Evolutionary conservation across 2,113 vertebrate species (phyloP).

Genomic region (Pteronura brasiliensis): DNA sequence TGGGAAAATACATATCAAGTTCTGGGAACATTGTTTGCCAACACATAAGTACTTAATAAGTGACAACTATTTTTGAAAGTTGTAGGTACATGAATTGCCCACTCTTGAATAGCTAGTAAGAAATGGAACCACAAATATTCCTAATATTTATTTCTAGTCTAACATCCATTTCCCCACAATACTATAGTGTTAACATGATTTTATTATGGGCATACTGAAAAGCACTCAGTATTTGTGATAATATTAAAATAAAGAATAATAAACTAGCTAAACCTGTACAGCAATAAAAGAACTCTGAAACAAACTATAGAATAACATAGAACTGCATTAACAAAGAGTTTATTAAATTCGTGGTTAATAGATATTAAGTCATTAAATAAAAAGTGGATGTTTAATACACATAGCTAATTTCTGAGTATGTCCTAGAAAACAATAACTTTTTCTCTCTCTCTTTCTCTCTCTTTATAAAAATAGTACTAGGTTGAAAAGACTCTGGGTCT

Average conservation of each 20-base stretch:
- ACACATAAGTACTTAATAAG: background rate
- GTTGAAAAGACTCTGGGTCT: background rate
- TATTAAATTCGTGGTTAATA: background rate
- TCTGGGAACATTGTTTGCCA: background rate
- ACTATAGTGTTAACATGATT: background rate
- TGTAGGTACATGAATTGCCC: background rate
- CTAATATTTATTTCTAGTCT: background rate
- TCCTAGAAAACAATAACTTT: constrained; percentile 10
- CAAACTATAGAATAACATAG: background rate
- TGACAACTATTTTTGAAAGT: background rate
- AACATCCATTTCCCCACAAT: background rate
- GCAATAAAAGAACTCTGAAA: background rate
- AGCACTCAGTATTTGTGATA: background rate
- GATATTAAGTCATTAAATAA: background rate
- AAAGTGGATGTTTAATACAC: background rate
- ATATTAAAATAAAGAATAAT: constrained; percentile 9
- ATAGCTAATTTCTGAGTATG: background rate
- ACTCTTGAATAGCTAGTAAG: background rate
- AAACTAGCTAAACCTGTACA: background rate
- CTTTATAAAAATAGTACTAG: background rate
- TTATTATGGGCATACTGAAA: background rate
- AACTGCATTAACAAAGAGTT: background rate
- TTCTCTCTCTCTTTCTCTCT: background rate
- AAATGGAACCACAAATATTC: background rate
- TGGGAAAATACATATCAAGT: background rate